These are phyloP conservation scores for Xiphias gladius DNA, from an alignment of 2,113 vertebrate genomes.

Conservation along the genomic window DNA sequence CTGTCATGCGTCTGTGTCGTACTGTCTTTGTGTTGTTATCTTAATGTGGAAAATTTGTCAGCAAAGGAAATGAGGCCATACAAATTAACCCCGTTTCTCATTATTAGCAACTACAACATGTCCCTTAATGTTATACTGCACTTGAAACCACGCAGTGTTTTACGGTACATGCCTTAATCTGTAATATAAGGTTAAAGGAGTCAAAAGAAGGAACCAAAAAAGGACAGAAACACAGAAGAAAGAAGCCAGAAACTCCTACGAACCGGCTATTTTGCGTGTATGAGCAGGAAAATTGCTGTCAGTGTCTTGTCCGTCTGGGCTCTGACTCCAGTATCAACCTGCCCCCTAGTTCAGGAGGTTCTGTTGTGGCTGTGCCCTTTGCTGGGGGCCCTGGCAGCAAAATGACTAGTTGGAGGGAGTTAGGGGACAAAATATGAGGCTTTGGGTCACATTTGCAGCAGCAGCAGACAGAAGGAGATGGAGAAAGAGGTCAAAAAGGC, in stretches of 20 bases:
- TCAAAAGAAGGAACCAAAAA: neutral
- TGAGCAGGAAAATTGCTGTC: too few relatives aligned
- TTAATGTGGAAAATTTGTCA: constrained; percentile 43
- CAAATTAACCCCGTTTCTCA: constrained; percentile 53
- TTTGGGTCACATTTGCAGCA: neutral
- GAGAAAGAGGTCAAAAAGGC: neutral
- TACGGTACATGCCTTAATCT: neutral
- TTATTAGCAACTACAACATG: neutral
- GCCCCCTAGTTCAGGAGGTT: neutral
- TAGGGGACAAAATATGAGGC: neutral
- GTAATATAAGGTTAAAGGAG: neutral
- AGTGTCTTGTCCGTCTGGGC: too few relatives aligned
- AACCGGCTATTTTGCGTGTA: too few relatives aligned
- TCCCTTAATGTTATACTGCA: neutral
- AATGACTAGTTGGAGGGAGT: too few relatives aligned
- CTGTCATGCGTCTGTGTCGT: constrained; percentile 32
- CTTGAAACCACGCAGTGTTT: constrained; percentile 16
- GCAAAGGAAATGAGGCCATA: constrained; percentile 59
- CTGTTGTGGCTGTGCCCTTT: neutral
- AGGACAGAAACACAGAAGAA: neutral
- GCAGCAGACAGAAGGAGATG: neutral
- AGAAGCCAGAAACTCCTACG: neutral
- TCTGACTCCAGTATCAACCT: neutral
- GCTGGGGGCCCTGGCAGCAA: too few relatives aligned
- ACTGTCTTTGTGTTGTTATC: constrained; percentile 41